Evolutionary conservation across 2,797 vertebrate species (phyloP), one percentile per base, ranked within the genome.

Genomic region (Oreochromis grahami): DNA sequence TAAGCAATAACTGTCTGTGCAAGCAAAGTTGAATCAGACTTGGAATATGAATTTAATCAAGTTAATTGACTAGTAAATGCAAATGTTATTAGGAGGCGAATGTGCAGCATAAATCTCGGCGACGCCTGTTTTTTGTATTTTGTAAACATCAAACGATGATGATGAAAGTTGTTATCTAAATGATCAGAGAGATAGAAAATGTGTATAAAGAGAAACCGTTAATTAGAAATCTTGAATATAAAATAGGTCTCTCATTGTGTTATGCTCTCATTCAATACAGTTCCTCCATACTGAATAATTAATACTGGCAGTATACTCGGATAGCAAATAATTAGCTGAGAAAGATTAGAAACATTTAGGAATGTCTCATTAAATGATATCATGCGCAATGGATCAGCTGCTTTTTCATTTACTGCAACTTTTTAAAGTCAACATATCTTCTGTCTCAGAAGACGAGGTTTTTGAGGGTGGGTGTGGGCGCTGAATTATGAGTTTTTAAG

Each of bases 41-140:
- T 81, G 76, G 84, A 93, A 95, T 88, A 90, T 91, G 86, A 93
- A 94, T 95, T 91, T 92, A 94, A 94, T 96, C 89, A 94, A 92
- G 91, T 92, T 94, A 95, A 95, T 95, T 96, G 91, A 93, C 94
- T 93, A 92, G 92, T 94, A 96, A 95, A 94, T 91, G 91, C 91
- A 93, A 94, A 93, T 86, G 85, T 86, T 95, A 94, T 94, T 93
- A 92, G 83, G 87, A 89, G 84, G 68, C 45, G 52, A 92, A 86
- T 60, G 87, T 24, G 84, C 79, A 36, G 79, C 87, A 87, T 93
- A 88, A 93, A 95, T 96, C 87, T 93, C 26, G 52, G 87, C 77
- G 85, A 83, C 65, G 90, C 38, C 82, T 83, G 52, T 3, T 93
- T 85, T 65, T 88, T 92, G 80, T 92, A 83, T 90, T 91, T 92